A percentile compares a stretch with the other conserved stretches of the same genome.
phyloP scores from a whole-genome alignment of 2,888 invertebrate species.

The Bellardia pandia region DNA sequence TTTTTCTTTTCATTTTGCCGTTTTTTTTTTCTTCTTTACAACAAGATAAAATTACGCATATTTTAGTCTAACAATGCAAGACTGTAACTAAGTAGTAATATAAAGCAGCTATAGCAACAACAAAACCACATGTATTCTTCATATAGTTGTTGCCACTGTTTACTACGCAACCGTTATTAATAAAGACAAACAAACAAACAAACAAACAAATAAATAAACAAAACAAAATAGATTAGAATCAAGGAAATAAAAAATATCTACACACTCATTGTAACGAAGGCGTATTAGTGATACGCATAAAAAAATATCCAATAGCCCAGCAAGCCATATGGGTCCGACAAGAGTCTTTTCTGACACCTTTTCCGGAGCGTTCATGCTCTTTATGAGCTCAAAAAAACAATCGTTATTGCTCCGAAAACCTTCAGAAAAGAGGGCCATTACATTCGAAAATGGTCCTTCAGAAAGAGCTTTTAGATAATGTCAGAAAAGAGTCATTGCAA shows the following conservation, averaged over 20 bases:
- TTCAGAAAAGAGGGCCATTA: too few relatives aligned
- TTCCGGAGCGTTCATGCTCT: too few relatives aligned
- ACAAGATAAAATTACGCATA: slow-evolving; percentile 69
- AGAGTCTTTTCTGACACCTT: too few relatives aligned
- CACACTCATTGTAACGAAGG: slow-evolving; percentile 22
- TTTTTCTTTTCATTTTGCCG: not conserved
- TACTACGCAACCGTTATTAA: slow-evolving; percentile 64
- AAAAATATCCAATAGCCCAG: slow-evolving; percentile 36
- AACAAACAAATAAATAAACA: not conserved
- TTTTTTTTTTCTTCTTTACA: not conserved
- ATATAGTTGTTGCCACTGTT: slow-evolving; percentile 38
- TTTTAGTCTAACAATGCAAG: slow-evolving; percentile 53
- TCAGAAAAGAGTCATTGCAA: too few relatives aligned
- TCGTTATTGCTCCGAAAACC: too few relatives aligned
- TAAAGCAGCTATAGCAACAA: slow-evolving; percentile 32
- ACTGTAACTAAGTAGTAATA: slow-evolving; percentile 13
- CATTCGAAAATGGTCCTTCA: too few relatives aligned
- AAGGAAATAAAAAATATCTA: slow-evolving; percentile 31
- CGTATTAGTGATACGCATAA: slow-evolving; percentile 50
- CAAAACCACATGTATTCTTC: slow-evolving; percentile 59
- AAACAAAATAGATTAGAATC: not conserved
- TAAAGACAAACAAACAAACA: slow-evolving; percentile 48
- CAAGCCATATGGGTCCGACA: too few relatives aligned
- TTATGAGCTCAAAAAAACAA: too few relatives aligned
- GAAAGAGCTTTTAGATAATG: too few relatives aligned